Percentiles rank a stretch among this genome's conserved stretches.
These are phyloP conservation scores for Myotis lucifugus DNA, from an alignment of 2,113 vertebrate species.

Conservation along the genomic window DNA sequence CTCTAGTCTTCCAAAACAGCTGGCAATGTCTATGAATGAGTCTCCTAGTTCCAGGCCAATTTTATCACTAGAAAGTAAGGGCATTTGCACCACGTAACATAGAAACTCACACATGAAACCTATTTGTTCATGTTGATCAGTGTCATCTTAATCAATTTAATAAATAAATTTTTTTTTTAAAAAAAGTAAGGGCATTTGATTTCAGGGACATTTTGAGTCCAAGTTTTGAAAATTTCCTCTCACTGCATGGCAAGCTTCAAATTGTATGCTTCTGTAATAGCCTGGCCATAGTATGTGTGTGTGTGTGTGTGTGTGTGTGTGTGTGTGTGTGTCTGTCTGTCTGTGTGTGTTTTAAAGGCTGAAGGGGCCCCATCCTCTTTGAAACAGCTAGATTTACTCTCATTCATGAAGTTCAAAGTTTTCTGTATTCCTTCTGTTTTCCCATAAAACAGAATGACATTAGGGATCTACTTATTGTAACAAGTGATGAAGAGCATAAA, in stretches of 20 bases:
- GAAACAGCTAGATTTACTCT: neutral
- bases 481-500: neutral
- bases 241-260: neutral
- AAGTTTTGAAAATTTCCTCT: constrained; percentile 31
- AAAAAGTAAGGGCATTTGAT: neutral
- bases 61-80: neutral
- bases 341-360: neutral
- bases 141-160: too few relatives aligned
- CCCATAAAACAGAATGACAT: neutral
- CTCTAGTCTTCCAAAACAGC: neutral
- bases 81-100: neutral
- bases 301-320: too few relatives aligned
- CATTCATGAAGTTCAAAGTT: neutral
- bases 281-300: too few relatives aligned
- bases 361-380: neutral
- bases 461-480: neutral
- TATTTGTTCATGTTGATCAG: too few relatives aligned
- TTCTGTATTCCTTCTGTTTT: neutral
- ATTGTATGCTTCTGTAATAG: neutral
- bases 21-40: neutral
- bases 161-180: too few relatives aligned
- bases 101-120: too few relatives aligned
- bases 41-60: neutral
- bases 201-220: neutral
- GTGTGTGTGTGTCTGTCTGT: neutral